phyloP scores from a whole-genome alignment of 1,140 invertebrate genomes.

The Meloidogyne hapla region DNA sequence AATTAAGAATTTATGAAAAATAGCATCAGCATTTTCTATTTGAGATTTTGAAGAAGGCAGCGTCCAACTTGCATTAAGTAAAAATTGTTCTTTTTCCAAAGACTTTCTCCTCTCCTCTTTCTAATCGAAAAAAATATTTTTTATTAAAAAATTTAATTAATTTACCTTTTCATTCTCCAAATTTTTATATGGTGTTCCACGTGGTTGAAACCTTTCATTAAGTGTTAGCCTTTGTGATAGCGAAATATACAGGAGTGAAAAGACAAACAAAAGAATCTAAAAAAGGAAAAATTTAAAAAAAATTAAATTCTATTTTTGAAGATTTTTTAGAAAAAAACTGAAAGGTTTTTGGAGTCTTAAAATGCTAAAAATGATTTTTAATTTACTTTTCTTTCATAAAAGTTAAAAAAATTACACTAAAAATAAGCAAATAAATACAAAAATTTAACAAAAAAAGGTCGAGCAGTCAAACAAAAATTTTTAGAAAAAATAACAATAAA shows the following conservation, averaged over 20 bases:
- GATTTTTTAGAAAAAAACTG: background rate
- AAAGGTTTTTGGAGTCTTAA: no score
- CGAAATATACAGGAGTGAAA: conserved; percentile 22
- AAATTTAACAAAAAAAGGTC: no score
- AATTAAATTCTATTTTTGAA: background rate
- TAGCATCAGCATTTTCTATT: background rate
- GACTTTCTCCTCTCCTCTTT: background rate
- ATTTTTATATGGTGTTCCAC: background rate
- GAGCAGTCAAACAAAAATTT: no score
- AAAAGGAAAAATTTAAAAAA: background rate
- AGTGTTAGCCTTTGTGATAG: conserved; percentile 1
- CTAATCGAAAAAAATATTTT: no score
- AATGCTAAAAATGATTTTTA: no score
- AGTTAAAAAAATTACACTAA: no score
- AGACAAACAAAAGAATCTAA: conserved; percentile 28
- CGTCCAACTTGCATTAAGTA: conserved; percentile 10
- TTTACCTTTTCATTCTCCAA: background rate
- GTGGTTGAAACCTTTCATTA: conserved; percentile 6
- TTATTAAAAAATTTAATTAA: no score
- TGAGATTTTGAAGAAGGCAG: background rate
- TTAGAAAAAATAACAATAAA: no score
- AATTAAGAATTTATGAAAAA: conserved; percentile 1
- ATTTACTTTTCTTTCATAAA: no score
- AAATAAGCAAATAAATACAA: no score
- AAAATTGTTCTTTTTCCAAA: background rate